Evolutionary conservation across 2,113 vertebrate genomes (phyloP).

Genomic region (Cryptotis parvus): DNA sequence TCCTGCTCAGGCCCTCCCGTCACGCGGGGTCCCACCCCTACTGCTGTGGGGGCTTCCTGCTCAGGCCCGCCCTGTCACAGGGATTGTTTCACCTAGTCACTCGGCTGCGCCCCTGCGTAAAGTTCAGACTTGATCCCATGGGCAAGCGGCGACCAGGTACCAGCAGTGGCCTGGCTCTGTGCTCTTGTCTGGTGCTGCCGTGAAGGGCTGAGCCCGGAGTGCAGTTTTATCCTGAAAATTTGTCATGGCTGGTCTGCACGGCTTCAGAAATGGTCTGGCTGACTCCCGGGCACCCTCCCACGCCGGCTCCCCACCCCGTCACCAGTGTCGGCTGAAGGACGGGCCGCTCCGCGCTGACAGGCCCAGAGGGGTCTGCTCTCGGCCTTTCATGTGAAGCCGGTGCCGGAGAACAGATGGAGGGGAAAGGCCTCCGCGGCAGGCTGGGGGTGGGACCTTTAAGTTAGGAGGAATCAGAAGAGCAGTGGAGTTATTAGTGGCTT

Average conservation of each 20-base stretch:
- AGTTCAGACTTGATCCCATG: too few relatives aligned
- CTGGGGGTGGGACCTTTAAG: slow-evolving; percentile 58
- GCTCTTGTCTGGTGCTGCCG: slow-evolving; percentile 47
- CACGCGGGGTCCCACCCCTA: too few relatives aligned
- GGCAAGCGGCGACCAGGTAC: slow-evolving; percentile 26
- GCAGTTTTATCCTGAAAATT: slow-evolving; percentile 67
- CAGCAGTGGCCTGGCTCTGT: slow-evolving; percentile 32
- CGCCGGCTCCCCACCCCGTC: neutral
- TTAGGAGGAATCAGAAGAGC: slow-evolving; percentile 69
- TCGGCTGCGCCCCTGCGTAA: too few relatives aligned
- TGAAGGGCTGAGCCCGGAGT: slow-evolving; percentile 79
- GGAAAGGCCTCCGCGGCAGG: slow-evolving; percentile 35
- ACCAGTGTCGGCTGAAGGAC: neutral
- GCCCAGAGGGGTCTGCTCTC: slow-evolving; percentile 22
- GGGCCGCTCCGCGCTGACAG: neutral
- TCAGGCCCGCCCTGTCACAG: neutral
- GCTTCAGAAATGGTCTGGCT: slow-evolving; percentile 17
- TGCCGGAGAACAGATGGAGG: slow-evolving; percentile 63
- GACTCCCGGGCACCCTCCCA: slow-evolving; percentile 21
- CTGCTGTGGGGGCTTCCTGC: slow-evolving; percentile 75
- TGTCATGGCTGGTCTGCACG: slow-evolving; percentile 58
- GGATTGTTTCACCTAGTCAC: too few relatives aligned
- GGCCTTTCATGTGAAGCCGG: slow-evolving; percentile 50
- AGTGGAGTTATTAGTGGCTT: slow-evolving; percentile 63
- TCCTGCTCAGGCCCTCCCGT: too few relatives aligned